These are phyloP conservation scores for Doryteuthis pealeii DNA, from an alignment of 1,140 invertebrate genomes.

Conservation along the genomic window DNA sequence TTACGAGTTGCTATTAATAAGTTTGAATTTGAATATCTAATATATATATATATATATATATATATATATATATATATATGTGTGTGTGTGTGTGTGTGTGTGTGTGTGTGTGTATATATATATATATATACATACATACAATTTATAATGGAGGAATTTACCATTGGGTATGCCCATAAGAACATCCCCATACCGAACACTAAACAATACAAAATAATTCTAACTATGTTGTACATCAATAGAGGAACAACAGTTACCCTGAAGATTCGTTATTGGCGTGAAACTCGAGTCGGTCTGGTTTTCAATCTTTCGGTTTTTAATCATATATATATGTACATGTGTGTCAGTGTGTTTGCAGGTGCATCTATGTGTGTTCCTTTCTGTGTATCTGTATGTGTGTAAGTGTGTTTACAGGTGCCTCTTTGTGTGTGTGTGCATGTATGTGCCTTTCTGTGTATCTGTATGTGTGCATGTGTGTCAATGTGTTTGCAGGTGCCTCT, in stretches of 20 bases:
- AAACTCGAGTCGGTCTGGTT: too few species aligned
- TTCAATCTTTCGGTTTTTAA: too few species aligned
- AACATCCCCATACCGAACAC: too few species aligned
- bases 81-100: too few species aligned
- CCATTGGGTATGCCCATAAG: too few species aligned
- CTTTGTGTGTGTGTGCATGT: background rate
- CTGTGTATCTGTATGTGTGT: background rate
- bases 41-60: conserved; percentile 4
- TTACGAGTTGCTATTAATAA: too few species aligned
- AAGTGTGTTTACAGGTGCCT: background rate
- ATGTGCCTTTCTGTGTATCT: background rate
- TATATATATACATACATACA: too few species aligned
- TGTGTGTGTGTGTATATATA: too few species aligned
- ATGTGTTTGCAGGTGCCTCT: background rate
- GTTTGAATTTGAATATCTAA: too few species aligned
- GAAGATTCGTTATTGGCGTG: background rate
- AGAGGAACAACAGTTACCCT: background rate
- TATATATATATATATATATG: conserved; percentile 1
- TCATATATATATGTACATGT: background rate
- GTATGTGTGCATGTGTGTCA: background rate
- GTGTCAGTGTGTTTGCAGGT: background rate
- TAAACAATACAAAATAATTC: too few species aligned
- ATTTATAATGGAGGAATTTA: too few species aligned
- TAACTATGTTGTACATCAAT: too few species aligned
- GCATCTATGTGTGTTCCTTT: background rate